Percentiles rank a stretch among this genome's conserved stretches.
Conservation (phyloP, 2,113 vertebrate genomes). For the Machaerirhynchus nigripectus region DNA sequence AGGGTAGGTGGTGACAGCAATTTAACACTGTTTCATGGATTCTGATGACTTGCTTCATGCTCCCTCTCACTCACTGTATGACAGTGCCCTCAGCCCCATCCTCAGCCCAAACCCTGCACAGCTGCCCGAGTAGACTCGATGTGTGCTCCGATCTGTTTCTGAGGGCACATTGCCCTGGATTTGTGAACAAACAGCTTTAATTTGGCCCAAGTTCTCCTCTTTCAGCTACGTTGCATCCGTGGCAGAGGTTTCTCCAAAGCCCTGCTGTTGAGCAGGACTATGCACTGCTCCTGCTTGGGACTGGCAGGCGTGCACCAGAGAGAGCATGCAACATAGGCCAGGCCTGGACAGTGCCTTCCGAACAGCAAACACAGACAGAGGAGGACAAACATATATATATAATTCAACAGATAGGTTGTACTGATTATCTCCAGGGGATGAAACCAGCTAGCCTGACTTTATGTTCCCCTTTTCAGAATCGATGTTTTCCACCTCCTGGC, state of each 20-base stretch:
- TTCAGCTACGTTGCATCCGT: fast-evolving
- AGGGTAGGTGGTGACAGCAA: fast-evolving
- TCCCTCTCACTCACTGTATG: not conserved
- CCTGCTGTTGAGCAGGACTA: fast-evolving
- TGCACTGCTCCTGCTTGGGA: not conserved
- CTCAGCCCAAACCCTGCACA: fast-evolving
- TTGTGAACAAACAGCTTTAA: fast-evolving
- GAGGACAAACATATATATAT: not conserved
- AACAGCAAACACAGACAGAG: not conserved
- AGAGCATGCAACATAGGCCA: fast-evolving
- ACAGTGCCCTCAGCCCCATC: not conserved
- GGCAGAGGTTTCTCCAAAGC: not conserved
- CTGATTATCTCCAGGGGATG: not conserved
- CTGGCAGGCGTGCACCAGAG: not conserved
- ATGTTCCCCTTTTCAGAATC: not conserved
- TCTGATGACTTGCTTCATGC: fast-evolving
- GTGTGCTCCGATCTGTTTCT: fast-evolving
- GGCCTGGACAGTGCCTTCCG: not conserved
- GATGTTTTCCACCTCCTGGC: fast-evolving
- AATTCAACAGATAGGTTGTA: not conserved
- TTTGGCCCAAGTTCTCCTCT: not conserved
- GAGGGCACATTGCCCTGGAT: fast-evolving
- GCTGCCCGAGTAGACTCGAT: fast-evolving
- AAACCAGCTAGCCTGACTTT: not conserved
- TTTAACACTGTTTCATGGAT: not conserved